Evolutionary conservation across 2,113 vertebrate species (phyloP).

Genomic region (Cepphus grylle): DNA sequence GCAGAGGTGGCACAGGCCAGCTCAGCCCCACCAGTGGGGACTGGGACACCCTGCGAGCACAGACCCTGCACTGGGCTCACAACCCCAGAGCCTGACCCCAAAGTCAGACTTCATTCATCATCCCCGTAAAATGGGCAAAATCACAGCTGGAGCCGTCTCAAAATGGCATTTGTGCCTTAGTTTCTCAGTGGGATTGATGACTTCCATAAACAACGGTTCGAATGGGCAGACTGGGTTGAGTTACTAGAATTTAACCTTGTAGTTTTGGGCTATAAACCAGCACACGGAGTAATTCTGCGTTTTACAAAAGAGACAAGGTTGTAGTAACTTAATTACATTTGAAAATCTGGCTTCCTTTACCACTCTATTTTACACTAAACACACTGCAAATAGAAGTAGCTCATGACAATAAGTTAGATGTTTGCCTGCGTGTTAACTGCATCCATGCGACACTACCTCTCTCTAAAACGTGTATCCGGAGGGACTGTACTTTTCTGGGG

Average conservation of each 20-base stretch:
- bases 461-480: neutral
- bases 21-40: neutral
- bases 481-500: neutral
- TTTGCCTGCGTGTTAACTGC: neutral
- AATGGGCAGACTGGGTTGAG: neutral
- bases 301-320: neutral
- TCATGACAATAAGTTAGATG: neutral
- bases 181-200: neutral
- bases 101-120: accelerated
- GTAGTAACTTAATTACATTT: neutral
- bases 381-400: neutral
- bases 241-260: neutral
- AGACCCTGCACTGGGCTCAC: neutral
- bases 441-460: accelerated
- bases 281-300: accelerated
- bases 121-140: accelerated
- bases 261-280: neutral
- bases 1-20: neutral
- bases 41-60: neutral
- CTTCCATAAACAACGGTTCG: neutral
- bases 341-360: neutral
- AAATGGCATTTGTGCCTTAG: accelerated
- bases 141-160: neutral
- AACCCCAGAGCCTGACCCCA: neutral
- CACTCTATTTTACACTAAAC: neutral